Conservation (phyloP, 2,888 invertebrate genomes). For the Tethea ocularis region DNA sequence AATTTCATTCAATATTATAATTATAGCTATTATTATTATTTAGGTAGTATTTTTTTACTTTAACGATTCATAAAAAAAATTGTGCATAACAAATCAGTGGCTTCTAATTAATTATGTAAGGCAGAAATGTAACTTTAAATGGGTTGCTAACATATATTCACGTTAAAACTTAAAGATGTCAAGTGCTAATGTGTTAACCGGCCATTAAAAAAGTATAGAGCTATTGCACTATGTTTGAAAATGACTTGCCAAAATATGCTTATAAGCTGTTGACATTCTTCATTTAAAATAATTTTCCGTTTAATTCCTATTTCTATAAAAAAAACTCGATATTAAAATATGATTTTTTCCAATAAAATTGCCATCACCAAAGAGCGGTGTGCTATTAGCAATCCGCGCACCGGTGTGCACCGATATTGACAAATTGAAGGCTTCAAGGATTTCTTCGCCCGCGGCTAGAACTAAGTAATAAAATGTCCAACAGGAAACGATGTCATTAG, state of each 20-base stretch:
- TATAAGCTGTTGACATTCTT: not conserved
- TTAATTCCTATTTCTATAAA: too few relatives aligned
- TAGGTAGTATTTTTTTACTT: too few relatives aligned
- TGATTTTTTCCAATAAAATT: not conserved
- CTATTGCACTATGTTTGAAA: not conserved
- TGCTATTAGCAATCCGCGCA: not conserved
- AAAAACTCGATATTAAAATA: too few relatives aligned
- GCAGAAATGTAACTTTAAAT: too few relatives aligned
- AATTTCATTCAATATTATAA: too few relatives aligned
- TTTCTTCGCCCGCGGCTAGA: conserved; percentile 3
- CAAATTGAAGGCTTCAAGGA: not conserved
- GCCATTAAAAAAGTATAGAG: not conserved
- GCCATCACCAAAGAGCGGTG: not conserved
- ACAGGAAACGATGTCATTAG: conserved; percentile 8
- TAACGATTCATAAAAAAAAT: too few relatives aligned
- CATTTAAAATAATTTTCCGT: not conserved
- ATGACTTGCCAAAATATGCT: not conserved
- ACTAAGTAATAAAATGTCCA: conserved; percentile 1
- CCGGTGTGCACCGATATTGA: not conserved
- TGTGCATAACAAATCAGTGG: too few relatives aligned
- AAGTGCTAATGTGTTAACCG: not conserved
- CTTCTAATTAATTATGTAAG: too few relatives aligned
- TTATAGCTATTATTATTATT: too few relatives aligned
- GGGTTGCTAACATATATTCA: too few relatives aligned
- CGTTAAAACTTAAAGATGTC: too few relatives aligned